Percentiles rank a stretch among this genome's conserved stretches.
These are phyloP conservation scores for Brachylomia viminalis DNA, from an alignment of 2,888 invertebrate species.

Conservation along the genomic window DNA sequence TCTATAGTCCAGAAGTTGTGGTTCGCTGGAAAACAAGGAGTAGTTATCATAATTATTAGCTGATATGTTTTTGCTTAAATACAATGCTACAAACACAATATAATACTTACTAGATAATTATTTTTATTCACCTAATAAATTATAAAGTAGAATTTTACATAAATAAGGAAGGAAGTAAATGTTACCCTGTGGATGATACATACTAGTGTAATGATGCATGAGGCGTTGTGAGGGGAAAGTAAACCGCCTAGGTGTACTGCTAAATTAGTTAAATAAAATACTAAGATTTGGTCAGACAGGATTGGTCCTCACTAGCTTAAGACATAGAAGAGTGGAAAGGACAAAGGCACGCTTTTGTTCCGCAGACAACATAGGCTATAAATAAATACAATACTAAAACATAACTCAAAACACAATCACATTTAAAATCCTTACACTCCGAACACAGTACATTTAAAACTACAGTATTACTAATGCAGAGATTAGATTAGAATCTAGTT, in stretches of 20 bases:
- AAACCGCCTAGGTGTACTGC: background rate
- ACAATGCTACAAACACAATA: background rate
- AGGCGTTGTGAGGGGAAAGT: background rate
- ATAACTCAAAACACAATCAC: background rate
- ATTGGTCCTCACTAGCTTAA: background rate
- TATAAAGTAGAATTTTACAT: background rate
- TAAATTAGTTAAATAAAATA: background rate
- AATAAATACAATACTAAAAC: background rate
- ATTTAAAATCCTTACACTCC: conserved; percentile 1
- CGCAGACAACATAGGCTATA: background rate
- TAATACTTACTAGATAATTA: background rate
- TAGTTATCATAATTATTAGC: background rate
- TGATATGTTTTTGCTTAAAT: background rate
- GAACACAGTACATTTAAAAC: background rate
- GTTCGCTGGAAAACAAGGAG: conserved; percentile 74
- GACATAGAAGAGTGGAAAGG: background rate
- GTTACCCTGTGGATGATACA: conserved; percentile 14
- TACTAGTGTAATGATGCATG: background rate
- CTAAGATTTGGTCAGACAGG: background rate
- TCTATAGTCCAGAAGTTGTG: conserved; percentile 93
- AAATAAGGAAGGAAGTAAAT: background rate
- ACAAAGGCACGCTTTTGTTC: background rate
- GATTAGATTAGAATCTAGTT: conserved; percentile 52
- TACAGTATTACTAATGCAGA: conserved; percentile 36
- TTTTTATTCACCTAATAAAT: background rate